Conservation (phyloP, 2,888 invertebrate species). For the Iselma pallidipennis region DNA sequence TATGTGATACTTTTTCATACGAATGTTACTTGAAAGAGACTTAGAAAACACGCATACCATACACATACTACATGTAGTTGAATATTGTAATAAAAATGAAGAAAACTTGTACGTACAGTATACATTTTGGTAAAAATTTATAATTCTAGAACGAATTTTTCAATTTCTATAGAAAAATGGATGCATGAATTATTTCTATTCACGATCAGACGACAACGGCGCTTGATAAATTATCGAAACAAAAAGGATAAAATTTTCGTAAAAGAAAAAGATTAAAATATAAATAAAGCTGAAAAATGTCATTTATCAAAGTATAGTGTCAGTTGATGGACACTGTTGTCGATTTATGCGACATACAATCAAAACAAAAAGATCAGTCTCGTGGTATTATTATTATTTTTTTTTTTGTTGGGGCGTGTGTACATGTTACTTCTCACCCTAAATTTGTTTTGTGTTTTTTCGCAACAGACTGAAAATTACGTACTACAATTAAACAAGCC, state of each 20-base stretch:
- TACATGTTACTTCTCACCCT: neutral
- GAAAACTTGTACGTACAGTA: neutral
- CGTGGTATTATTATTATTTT: neutral
- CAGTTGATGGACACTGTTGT: constrained; percentile 24
- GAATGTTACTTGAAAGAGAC: neutral
- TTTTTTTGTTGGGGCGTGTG: constrained; percentile 4
- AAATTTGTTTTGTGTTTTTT: neutral
- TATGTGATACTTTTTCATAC: neutral
- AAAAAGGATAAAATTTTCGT: neutral
- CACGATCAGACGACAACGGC: neutral
- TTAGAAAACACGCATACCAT: neutral
- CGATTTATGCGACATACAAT: constrained; percentile 16
- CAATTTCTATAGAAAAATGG: neutral
- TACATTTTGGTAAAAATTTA: too few relatives aligned
- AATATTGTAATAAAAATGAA: neutral
- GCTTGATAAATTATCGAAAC: neutral
- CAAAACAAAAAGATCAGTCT: constrained; percentile 26
- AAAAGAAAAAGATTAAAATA: neutral
- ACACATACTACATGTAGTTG: too few relatives aligned
- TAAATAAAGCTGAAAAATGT: constrained; percentile 7
- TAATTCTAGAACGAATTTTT: too few relatives aligned
- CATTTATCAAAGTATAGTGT: constrained; percentile 25
- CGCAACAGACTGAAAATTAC: neutral
- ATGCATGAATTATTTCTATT: neutral
- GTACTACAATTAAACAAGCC: constrained; percentile 5